phyloP scores from a whole-genome alignment of 2,113 vertebrate genomes.

The Strix aluco region DNA sequence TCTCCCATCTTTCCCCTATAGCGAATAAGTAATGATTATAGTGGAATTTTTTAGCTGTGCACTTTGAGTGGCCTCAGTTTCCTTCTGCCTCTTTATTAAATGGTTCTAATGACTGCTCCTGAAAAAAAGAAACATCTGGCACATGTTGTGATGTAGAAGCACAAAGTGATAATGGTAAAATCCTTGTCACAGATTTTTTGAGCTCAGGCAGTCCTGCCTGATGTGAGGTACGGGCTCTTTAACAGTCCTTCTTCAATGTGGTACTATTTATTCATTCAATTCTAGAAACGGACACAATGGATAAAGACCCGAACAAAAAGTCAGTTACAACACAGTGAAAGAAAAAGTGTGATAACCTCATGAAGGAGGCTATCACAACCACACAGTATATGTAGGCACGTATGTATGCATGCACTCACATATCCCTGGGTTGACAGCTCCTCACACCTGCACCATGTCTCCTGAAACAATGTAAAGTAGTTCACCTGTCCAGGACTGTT shows the following conservation, averaged over 20 bases:
- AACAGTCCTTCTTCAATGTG: neutral
- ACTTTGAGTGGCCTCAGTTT: neutral
- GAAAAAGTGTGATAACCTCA: neutral
- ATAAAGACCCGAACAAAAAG: neutral
- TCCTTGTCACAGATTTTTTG: neutral
- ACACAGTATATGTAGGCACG: too few relatives aligned
- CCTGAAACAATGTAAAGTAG: neutral
- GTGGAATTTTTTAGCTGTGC: neutral
- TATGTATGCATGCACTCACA: rapidly evolving
- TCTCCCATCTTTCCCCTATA: neutral
- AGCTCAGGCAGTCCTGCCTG: neutral
- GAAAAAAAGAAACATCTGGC: neutral
- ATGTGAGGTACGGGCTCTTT: neutral
- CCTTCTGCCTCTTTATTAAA: neutral
- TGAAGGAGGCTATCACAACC: neutral
- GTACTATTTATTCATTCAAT: neutral
- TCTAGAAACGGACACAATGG: neutral
- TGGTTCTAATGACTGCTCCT: neutral
- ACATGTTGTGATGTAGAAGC: neutral
- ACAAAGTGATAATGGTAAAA: neutral
- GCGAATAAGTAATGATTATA: neutral
- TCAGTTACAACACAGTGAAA: neutral
- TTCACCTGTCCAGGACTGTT: neutral
- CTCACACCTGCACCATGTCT: neutral
- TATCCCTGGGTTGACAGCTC: neutral